These are phyloP conservation scores for Xanthorhoe designata DNA, from an alignment of 2,888 invertebrate genomes.

Conservation along the genomic window DNA sequence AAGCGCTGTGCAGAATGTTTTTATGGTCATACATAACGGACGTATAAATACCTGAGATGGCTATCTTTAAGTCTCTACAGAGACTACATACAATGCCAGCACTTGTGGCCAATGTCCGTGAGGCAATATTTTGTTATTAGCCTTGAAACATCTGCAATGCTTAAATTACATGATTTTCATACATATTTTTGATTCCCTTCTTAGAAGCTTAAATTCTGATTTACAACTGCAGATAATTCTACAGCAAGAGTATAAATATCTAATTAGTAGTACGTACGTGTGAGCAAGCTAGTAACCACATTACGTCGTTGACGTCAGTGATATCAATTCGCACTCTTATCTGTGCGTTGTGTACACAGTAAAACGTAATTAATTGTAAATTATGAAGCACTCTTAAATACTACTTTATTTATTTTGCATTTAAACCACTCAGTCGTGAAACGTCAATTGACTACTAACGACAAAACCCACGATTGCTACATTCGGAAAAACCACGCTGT, in stretches of 20 bases:
- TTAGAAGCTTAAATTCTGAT: neutral
- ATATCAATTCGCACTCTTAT: conserved; percentile 52
- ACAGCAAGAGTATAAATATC: conserved; percentile 2
- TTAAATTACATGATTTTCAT: neutral
- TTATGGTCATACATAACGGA: conserved; percentile 18
- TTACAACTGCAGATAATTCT: neutral
- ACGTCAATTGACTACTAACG: conserved; percentile 35
- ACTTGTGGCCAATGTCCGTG: conserved; percentile 6
- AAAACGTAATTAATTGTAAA: conserved; percentile 45
- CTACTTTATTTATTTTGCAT: conserved; percentile 49
- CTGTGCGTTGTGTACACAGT: conserved; percentile 40
- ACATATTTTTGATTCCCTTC: neutral
- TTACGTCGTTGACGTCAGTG: conserved; percentile 42
- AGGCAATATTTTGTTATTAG: neutral
- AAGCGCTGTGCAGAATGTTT: conserved; percentile 9
- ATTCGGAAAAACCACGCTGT: conserved; percentile 44
- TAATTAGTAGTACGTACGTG: neutral
- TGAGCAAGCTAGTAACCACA: conserved; percentile 14
- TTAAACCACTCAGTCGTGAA: conserved; percentile 47
- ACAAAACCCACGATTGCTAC: conserved; percentile 26
- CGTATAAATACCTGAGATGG: conserved; percentile 7
- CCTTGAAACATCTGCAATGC: conserved; percentile 1
- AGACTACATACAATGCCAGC: neutral
- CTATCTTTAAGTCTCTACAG: neutral
- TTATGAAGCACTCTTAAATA: conserved; percentile 46